Base-by-base conservation (phyloP, 2,113 vertebrate genomes). In the Furnarius figulus region DNA sequence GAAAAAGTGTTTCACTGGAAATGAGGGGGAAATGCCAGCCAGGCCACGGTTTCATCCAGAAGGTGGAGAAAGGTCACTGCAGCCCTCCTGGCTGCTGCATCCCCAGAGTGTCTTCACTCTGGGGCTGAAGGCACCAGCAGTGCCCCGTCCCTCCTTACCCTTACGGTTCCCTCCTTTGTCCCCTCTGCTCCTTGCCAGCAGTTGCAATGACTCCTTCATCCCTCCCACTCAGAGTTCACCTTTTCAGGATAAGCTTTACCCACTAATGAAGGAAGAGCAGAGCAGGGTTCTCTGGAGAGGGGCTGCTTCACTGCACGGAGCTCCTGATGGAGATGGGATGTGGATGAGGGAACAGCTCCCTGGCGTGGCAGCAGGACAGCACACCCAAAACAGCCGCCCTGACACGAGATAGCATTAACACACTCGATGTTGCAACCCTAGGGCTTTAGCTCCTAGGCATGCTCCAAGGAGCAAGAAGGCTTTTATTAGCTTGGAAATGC, bases 191-290 rank as follows among this genome's bases (percentile, higher is more conserved):
- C 63, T 62, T 40, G 27, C 56, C 74, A 27, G 40, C 30, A 31
- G 52, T n/a, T 70, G 22, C 37, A 71, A 61, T 44, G 24, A 39
- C 27, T 52, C 42, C 28, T 30, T 72, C 55, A n/a, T 66, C 77
- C 39, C 14, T 77, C 33, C 8, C 27, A 20, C 33, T 59, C 0
- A 0, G 49, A 74, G 59, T 5, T 31, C 5, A 33, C 35, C 59
- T 80, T 59, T 87, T 28, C 61, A 86, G 79, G 24, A 86, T 56
- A 56, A 90, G 71, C 63, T 91, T 71, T 70, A 65, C 14, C 58
- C 46, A 37, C 37, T 8, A 46, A 50, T 20, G 28, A 78, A 83
- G 31, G 47, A 83, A 77, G 10, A 83, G 37, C 58, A 78, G 25
- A 73, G 16, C 37, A 66, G 82, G 44, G 9, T 55, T 30, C 62